These are phyloP conservation scores for Poeciliopsis presidionis DNA, from an alignment of 2,797 vertebrate species.

Conservation along the genomic window DNA sequence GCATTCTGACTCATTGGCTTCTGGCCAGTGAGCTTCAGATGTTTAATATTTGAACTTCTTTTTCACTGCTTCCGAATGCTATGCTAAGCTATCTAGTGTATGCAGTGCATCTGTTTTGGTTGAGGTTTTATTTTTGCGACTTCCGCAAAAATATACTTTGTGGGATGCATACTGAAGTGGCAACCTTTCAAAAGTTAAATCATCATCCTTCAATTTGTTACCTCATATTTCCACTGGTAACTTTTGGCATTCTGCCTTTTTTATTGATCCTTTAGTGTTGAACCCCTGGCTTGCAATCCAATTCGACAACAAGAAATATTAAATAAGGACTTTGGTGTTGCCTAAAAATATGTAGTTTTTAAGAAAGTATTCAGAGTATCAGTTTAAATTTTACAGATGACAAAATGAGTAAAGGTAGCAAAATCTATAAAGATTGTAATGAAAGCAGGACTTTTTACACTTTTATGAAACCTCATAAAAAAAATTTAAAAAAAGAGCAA, in stretches of 20 bases:
- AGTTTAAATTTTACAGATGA: background rate
- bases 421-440: background rate
- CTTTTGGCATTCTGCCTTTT: background rate
- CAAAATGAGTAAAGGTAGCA: background rate
- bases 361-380: no score
- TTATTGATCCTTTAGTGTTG: background rate
- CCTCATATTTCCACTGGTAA: background rate
- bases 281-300: background rate
- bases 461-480: no score
- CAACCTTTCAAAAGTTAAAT: background rate
- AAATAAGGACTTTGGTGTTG: background rate
- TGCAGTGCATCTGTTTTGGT: background rate
- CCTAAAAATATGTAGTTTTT: no score
- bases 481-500: no score
- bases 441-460: background rate
- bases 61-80: background rate
- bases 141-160: background rate
- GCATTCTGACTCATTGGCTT: background rate
- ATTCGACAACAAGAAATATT: background rate
- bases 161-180: no score
- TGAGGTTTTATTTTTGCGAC: background rate
- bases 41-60: background rate
- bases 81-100: background rate
- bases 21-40: background rate
- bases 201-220: background rate